phyloP scores from a whole-genome alignment of 2,113 vertebrate species.

The Ammodramus savannarum region DNA sequence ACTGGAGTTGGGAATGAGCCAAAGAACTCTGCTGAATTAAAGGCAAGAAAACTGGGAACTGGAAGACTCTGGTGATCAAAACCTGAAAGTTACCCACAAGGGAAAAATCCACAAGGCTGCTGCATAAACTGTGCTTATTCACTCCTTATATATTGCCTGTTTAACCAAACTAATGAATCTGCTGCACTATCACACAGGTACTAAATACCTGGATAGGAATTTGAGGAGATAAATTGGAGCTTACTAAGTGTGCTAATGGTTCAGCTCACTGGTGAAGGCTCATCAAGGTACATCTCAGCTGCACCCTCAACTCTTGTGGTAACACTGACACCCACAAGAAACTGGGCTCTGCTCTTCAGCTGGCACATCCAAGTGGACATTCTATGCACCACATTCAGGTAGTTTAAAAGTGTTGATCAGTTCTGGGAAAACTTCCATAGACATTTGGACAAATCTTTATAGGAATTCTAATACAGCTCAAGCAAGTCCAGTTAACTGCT shows the following conservation, averaged over 20 bases:
- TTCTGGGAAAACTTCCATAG: neutral
- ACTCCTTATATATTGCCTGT: neutral
- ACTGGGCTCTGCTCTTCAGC: neutral
- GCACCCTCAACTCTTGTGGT: neutral
- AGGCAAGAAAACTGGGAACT: neutral
- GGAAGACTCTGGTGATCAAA: neutral
- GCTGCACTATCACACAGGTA: neutral
- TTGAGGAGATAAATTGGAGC: neutral
- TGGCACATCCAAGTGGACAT: neutral
- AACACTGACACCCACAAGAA: neutral
- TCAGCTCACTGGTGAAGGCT: neutral
- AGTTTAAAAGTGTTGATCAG: neutral
- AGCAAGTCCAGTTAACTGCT: neutral
- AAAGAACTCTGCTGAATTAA: neutral
- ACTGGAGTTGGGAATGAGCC: neutral
- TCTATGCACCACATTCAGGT: neutral
- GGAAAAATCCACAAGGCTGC: neutral
- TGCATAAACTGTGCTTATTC: neutral
- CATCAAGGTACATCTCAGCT: rapidly evolving
- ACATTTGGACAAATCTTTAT: neutral
- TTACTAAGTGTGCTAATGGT: neutral
- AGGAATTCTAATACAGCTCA: neutral
- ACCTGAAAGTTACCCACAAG: neutral
- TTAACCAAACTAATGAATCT: neutral
- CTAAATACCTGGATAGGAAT: neutral